Evolutionary conservation across 2,888 invertebrate species (phyloP).

Genomic region (Epicampocera succincta): DNA sequence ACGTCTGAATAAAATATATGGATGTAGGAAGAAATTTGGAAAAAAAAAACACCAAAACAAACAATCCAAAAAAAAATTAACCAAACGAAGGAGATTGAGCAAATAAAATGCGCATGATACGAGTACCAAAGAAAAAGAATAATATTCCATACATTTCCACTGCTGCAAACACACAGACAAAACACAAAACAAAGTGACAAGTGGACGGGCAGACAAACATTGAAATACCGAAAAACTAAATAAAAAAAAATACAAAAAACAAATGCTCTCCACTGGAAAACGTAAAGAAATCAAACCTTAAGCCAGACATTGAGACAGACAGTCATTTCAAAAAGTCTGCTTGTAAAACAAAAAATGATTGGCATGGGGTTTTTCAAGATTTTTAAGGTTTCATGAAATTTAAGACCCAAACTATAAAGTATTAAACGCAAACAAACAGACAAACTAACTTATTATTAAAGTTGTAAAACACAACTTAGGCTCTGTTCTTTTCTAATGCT

Average conservation of each 20-base stretch:
- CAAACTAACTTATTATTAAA: constrained; percentile 39
- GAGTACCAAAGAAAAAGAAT: constrained; percentile 36
- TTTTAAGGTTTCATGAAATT: constrained; percentile 70
- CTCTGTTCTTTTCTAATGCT: constrained; percentile 37
- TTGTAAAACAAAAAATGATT: constrained; percentile 54
- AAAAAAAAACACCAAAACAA: constrained; percentile 33
- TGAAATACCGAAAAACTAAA: constrained; percentile 44
- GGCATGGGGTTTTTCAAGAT: constrained; percentile 69
- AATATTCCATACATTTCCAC: constrained; percentile 53
- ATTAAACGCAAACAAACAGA: constrained; percentile 1
- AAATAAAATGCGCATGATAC: constrained; percentile 64
- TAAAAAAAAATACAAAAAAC: constrained; percentile 52
- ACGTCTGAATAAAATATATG: constrained; percentile 4
- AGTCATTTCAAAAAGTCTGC: constrained; percentile 56
- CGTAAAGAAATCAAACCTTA: constrained; percentile 57
- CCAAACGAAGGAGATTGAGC: constrained; percentile 37
- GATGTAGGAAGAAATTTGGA: constrained; percentile 28
- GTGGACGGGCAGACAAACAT: constrained; percentile 58
- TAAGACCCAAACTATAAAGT: constrained; percentile 59
- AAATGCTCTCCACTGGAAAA: constrained; percentile 55
- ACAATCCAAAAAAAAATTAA: constrained; percentile 38
- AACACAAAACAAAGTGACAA: constrained; percentile 64
- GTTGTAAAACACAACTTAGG: constrained; percentile 46
- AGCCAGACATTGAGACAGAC: constrained; percentile 71
- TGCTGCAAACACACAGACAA: constrained; percentile 45